Evolutionary conservation across 1,140 invertebrate genomes (phyloP).

Genomic region (Augochlora pura): DNA sequence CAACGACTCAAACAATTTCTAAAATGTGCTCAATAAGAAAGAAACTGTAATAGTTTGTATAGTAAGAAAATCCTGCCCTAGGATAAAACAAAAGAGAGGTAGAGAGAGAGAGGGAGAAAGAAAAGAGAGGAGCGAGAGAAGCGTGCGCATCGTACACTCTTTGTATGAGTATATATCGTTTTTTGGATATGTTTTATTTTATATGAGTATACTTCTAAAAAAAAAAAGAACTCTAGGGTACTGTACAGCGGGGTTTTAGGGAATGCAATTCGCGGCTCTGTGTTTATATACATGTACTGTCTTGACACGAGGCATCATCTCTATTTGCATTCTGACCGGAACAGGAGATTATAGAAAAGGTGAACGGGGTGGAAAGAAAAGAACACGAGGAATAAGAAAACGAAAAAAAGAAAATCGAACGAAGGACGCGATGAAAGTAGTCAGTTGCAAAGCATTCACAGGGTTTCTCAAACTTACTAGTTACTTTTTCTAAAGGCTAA

Average conservation of each 20-base stretch:
- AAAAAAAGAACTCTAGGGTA: conserved; percentile 54
- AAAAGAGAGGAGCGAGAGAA: not conserved
- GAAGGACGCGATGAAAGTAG: conserved; percentile 58
- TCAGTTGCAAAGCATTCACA: conserved; percentile 64
- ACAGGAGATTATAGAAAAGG: conserved; percentile 45
- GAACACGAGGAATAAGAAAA: not conserved
- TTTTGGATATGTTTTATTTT: conserved; percentile 74
- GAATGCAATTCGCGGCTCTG: conserved; percentile 46
- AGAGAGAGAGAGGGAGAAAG: too few relatives aligned
- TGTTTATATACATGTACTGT: conserved; percentile 46
- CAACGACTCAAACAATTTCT: conserved; percentile 78
- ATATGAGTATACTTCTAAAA: conserved; percentile 70
- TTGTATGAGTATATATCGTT: conserved; percentile 72
- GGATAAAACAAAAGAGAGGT: conserved; percentile 48
- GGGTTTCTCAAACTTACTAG: conserved; percentile 64
- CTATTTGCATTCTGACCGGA: conserved; percentile 60
- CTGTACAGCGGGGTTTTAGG: conserved; percentile 57
- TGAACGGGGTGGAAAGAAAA: not conserved
- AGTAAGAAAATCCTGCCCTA: conserved; percentile 72
- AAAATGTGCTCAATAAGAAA: conserved; percentile 77
- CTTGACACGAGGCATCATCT: conserved; percentile 42
- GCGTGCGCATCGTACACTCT: conserved; percentile 69
- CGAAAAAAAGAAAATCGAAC: not conserved
- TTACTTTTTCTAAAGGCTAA: conserved; percentile 65
- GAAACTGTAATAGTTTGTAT: conserved; percentile 74